Conservation (phyloP, 2,888 invertebrate genomes). For the Azorinus chamasolen region DNA sequence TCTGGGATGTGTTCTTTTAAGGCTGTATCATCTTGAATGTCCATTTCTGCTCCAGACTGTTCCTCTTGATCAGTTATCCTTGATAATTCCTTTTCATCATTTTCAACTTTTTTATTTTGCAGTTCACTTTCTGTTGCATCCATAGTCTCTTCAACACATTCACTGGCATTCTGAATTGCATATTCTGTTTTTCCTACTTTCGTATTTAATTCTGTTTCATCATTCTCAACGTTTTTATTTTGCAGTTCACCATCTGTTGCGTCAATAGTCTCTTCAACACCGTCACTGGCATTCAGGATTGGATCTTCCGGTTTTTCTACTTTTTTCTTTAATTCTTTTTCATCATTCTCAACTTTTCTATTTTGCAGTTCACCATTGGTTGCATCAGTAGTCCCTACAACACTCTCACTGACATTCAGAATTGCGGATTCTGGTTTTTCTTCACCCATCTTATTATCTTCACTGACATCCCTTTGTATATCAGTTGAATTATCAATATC, state of each 20-base stretch:
- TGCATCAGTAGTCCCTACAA: neutral
- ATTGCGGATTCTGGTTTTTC: neutral
- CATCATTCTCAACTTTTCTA: too few relatives aligned
- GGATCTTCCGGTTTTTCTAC: neutral
- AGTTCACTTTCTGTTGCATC: neutral
- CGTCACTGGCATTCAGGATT: neutral
- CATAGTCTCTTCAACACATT: neutral
- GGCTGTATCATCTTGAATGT: too few relatives aligned
- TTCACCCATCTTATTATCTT: slow-evolving; percentile 1
- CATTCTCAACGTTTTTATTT: neutral
- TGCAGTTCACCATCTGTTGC: neutral
- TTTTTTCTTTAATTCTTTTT: neutral
- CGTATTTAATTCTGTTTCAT: neutral
- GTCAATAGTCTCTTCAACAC: neutral
- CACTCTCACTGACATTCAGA: neutral
- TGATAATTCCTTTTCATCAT: too few relatives aligned
- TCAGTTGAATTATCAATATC: too few relatives aligned
- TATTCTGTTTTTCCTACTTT: slow-evolving; percentile 2
- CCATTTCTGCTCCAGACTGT: too few relatives aligned
- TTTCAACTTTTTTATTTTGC: neutral
- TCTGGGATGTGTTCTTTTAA: too few relatives aligned
- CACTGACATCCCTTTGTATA: neutral
- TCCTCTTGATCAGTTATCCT: too few relatives aligned
- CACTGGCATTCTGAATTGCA: neutral
- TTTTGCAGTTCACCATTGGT: neutral